Evolutionary conservation across 1,140 invertebrate genomes (phyloP).

Genomic region (Harpegnathos saltator): DNA sequence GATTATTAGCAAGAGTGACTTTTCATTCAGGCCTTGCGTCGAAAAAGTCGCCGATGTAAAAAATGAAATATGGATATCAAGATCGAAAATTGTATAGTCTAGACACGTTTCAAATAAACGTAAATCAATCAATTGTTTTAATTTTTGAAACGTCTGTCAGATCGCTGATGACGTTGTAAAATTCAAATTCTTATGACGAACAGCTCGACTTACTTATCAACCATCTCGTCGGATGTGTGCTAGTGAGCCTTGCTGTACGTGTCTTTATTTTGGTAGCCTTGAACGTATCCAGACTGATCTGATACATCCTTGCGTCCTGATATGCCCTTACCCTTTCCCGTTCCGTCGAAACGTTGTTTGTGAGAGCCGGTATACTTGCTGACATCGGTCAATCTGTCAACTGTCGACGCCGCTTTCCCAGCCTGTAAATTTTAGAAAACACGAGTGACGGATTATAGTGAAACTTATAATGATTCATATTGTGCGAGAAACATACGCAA

Average conservation of each 20-base stretch:
- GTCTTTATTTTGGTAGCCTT: conserved; percentile 95
- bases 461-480: no score
- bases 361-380: conserved; percentile 96
- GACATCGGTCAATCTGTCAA: conserved; percentile 95
- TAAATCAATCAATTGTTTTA: conserved; percentile 6
- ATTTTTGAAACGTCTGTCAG: not conserved
- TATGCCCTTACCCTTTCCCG: conserved; percentile 95
- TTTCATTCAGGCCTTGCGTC: conserved; percentile 16
- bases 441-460: no score
- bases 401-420: conserved; percentile 90
- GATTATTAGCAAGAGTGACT: not conserved
- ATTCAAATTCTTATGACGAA: conserved; percentile 12
- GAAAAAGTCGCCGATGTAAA: not conserved
- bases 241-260: conserved; percentile 88
- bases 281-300: conserved; percentile 94
- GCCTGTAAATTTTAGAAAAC: conserved; percentile 81
- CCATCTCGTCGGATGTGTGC: conserved; percentile 26
- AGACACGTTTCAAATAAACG: not conserved
- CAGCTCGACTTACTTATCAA: conserved; percentile 46
- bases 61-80: conserved; percentile 3
- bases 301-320: conserved; percentile 93
- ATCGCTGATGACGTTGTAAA: not conserved
- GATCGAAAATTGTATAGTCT: conserved; percentile 7
- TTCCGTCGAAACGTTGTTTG: conserved; percentile 94
- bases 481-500: no score